Conservation (phyloP, 2,113 vertebrate genomes). For the Geococcyx californianus region DNA sequence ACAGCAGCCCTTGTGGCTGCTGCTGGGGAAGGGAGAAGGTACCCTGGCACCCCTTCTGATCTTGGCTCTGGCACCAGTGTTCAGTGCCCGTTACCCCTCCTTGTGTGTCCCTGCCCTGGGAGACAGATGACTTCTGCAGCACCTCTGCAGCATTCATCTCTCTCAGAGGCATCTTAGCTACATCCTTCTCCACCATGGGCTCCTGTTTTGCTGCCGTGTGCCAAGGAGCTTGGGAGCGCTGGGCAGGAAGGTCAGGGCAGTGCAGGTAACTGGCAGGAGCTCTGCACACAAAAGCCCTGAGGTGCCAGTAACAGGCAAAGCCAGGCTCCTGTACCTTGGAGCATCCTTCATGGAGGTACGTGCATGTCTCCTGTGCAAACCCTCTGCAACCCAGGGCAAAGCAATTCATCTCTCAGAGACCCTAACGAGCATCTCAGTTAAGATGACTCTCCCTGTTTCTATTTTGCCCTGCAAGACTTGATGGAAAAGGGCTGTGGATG, state of each 20-base stretch:
- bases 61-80: not conserved
- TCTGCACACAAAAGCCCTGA: not conserved
- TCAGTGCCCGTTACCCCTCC: not conserved
- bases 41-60: not conserved
- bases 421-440: rapidly evolving
- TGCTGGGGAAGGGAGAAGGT: not conserved
- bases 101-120: not conserved
- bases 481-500: not conserved
- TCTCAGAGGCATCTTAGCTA: not conserved
- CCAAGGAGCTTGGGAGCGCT: not conserved
- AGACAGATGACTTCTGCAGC: not conserved
- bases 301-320: rapidly evolving
- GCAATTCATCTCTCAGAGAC: not conserved
- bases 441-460: not conserved
- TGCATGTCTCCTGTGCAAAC: not conserved
- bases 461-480: not conserved
- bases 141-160: not conserved
- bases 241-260: not conserved
- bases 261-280: not conserved
- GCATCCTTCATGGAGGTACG: not conserved
- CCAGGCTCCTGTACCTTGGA: not conserved
- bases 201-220: not conserved
- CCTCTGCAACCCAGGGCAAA: not conserved
- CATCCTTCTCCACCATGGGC: rapidly evolving
- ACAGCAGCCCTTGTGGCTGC: not conserved